Evolutionary conservation across 2,888 invertebrate species (phyloP), one percentile per base, ranked within the genome.

Genomic region (Dryadula phaetusa): DNA sequence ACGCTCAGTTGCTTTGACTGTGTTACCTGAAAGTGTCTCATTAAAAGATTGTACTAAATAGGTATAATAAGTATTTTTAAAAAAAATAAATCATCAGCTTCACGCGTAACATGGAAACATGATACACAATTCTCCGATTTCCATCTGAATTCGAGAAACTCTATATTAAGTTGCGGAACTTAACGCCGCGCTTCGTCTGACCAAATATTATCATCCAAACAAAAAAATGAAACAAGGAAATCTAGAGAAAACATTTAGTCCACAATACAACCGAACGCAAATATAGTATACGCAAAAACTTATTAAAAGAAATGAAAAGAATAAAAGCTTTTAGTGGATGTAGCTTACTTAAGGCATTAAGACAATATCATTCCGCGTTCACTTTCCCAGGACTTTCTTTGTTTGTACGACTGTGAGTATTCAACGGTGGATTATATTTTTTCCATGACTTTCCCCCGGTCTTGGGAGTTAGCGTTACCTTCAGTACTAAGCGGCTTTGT

Each of bases 271-370:
- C 28, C 44, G 46, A 60, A 46, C 14, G 4, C 2, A 32, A 60
- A 32, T 14, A 28, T 60, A 44, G 25, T 32, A 60, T 60, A 46
- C 16, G 42, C 32, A 60, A 32, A 60, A 60, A 60, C 28, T 60
- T 60, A 56, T 60, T 42, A 60, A 60, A 60, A 60, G 60, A 60
- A 60, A 28, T 46, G 44, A 44, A 44, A 60, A 56, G 40, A 56
- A 56, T 40, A 25, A 56, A 46, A 60, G 60, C 60, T 60, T 46
- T 60, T 46, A 60, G 44, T 44, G 60, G 32, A 32, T 20, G 44
- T 60, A 60, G 60, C 46, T 60, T 60, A 60, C 60, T 60, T 60
- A 60, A 60, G 10, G 32, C 60, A 60, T 60, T 60, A 60, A 60
- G 32, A 46, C 60, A 44, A 60, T 60, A 60, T 60, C 60, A 60